A percentile compares a stretch with the other conserved stretches of the same genome.
phyloP scores from a whole-genome alignment of 2,113 vertebrate genomes.

The Spea bombifrons region DNA sequence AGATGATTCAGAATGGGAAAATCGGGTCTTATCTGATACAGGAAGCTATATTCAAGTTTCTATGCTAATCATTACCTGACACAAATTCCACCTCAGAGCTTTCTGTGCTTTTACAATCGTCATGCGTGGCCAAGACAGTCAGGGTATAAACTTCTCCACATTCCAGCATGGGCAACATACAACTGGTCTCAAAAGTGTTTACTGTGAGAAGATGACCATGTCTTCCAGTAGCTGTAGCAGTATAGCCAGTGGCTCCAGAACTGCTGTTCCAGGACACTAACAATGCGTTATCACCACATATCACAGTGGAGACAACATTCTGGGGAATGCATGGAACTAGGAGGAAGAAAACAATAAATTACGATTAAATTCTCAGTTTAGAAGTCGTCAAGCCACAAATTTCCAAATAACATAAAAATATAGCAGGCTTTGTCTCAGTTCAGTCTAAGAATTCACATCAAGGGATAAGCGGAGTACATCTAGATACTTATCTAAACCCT shows the following conservation, averaged over 20 bases:
- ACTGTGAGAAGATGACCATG: neutral
- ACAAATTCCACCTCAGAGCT: conserved; percentile 51
- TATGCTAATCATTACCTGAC: conserved; percentile 55
- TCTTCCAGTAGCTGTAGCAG: neutral
- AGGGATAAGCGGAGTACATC: too few species aligned
- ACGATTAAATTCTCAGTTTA: too few species aligned
- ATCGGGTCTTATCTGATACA: too few species aligned
- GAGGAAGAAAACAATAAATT: neutral
- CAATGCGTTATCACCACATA: conserved; percentile 2
- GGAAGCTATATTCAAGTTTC: too few species aligned
- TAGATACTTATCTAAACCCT: too few species aligned
- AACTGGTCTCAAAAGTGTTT: neutral
- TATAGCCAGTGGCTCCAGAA: conserved; percentile 21
- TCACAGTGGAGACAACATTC: neutral
- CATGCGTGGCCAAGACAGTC: conserved; percentile 14
- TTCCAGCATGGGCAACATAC: neutral
- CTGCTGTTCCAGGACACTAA: conserved; percentile 12
- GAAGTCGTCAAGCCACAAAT: too few species aligned
- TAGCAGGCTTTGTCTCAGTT: too few species aligned
- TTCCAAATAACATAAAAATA: too few species aligned
- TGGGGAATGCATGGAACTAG: conserved; percentile 31
- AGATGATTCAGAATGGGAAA: too few species aligned
- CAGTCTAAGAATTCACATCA: too few species aligned
- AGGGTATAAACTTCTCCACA: conserved; percentile 26
- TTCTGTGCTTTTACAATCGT: conserved; percentile 24